phyloP scores from a whole-genome alignment of 2,888 invertebrate species.

The Opisthograptis luteolata region DNA sequence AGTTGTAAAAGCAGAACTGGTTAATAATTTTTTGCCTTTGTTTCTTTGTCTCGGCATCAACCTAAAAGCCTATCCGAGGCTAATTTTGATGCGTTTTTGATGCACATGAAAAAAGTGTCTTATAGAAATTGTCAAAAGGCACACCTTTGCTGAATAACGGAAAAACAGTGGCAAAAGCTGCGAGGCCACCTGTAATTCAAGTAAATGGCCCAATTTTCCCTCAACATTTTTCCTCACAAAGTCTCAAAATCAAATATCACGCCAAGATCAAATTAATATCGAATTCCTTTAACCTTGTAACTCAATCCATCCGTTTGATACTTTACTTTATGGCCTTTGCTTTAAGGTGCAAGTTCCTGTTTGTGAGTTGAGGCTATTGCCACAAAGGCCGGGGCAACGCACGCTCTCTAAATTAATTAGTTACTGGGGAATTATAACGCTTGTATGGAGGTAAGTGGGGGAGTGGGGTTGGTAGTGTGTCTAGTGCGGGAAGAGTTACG shows the following conservation, averaged over 20 bases:
- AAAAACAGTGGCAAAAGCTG: too few relatives aligned
- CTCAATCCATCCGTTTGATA: slow-evolving; percentile 2
- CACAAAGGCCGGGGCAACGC: slow-evolving; percentile 26
- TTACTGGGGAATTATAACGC: slow-evolving; percentile 39
- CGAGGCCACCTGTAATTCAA: too few relatives aligned
- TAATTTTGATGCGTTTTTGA: too few relatives aligned
- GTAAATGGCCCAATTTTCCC: too few relatives aligned
- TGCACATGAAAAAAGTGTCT: too few relatives aligned
- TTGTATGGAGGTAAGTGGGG: slow-evolving; percentile 21
- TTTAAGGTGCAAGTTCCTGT: slow-evolving; percentile 25
- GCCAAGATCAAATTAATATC: slow-evolving; percentile 33
- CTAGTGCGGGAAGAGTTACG: slow-evolving; percentile 2
- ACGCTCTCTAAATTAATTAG: slow-evolving; percentile 42
- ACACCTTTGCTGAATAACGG: too few relatives aligned
- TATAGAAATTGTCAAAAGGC: too few relatives aligned
- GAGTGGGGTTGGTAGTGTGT: not conserved
- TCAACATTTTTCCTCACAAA: not conserved
- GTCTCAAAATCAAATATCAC: slow-evolving; percentile 16
- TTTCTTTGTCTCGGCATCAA: too few relatives aligned
- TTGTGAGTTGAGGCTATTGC: slow-evolving; percentile 9
- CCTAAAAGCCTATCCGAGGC: too few relatives aligned
- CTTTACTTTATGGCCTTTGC: slow-evolving; percentile 12
- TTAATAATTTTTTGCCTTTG: too few relatives aligned
- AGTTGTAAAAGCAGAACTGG: too few relatives aligned
- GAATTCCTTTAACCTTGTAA: slow-evolving; percentile 22